Base-by-base conservation (phyloP, 2,113 vertebrate genomes). In the Globicephala melas region DNA sequence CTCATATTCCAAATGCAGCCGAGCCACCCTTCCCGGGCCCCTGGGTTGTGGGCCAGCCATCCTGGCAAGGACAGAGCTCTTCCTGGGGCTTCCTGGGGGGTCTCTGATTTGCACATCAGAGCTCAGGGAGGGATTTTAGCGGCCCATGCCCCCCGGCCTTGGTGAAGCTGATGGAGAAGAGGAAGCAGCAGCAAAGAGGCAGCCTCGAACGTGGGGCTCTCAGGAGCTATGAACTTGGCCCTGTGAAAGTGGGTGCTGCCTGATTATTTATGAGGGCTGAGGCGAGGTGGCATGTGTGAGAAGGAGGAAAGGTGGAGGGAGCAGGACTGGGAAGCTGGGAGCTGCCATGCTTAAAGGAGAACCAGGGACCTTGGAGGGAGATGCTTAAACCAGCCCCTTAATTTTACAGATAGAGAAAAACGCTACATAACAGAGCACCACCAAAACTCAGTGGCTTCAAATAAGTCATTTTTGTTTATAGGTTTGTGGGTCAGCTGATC, bases 71-170 rank as follows among this genome's bases (percentile, higher is more conserved):
- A 87, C 86, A 60, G 12, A 21, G 53, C 0, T 41, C 73, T 89
- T 93, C 58, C 87, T 2, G 26, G 55, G 62, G 70, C 81, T 86
- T 55, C 73, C 77, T 65, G 68, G 2, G 2, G 53, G 94, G 9
- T 20, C 77, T 94, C 91, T 84, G 86, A 93, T 97, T 95, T 97
- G 94, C 92, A 97, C 90, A 92, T 97, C 96, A 97, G 93, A 98
- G 90, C 86, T 31, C 20, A 1, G 84, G 58, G 38, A 94, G 87
- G 91, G 74, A 63, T 95, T 94, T 79, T 70, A 82, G 77, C 67
- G 26, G 20, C 62, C 87, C 89, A 73, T 97, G 97, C 89, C 97
- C 89, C 20, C 6, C 0, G 97, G 96, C 96, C 74, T 81, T 41
- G 7, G 93, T 25, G 82, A 91, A 25, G 85, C 28, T n/a, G 81